These are phyloP conservation scores for Lordiphosa andalusiaca DNA, from an alignment of 2,888 invertebrate species.

Conservation along the genomic window DNA sequence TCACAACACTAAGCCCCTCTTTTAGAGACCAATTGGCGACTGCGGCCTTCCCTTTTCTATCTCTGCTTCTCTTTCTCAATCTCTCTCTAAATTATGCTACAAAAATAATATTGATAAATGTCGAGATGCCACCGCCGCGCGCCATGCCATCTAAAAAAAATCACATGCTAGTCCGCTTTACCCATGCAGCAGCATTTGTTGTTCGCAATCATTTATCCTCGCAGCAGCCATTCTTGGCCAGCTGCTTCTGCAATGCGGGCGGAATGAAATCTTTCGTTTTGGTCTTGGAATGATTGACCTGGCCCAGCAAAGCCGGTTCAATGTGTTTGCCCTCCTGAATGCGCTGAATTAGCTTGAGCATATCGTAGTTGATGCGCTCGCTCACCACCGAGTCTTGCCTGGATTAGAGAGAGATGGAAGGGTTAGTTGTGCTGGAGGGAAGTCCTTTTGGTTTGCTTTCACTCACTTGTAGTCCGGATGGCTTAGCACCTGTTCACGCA, in stretches of 20 bases:
- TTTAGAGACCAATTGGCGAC: neutral
- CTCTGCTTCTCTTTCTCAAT: constrained; percentile 14
- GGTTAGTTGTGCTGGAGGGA: constrained; percentile 9
- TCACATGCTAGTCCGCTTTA: constrained; percentile 7
- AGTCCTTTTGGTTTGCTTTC: neutral
- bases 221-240: constrained; percentile 76
- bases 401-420: constrained; percentile 31
- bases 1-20: too few species aligned
- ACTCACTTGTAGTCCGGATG: constrained; percentile 95
- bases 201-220: constrained; percentile 69
- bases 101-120: constrained; percentile 61
- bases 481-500: constrained; percentile 91
- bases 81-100: constrained; percentile 57
- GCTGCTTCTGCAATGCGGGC: constrained; percentile 85
- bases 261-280: constrained; percentile 94
- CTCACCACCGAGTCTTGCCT: constrained; percentile 94
- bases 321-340: constrained; percentile 87
- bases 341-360: constrained; percentile 87
- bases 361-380: constrained; percentile 94
- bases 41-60: constrained; percentile 1
- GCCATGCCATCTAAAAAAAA: constrained; percentile 1
- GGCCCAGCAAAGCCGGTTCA: constrained; percentile 89
- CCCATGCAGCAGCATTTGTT: constrained; percentile 4
- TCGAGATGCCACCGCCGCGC: constrained; percentile 11
- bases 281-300: constrained; percentile 88